A percentile compares a stretch with the other conserved stretches of the same genome.
Conservation (phyloP, 1,140 invertebrate species). For the Micrasema minimum region DNA sequence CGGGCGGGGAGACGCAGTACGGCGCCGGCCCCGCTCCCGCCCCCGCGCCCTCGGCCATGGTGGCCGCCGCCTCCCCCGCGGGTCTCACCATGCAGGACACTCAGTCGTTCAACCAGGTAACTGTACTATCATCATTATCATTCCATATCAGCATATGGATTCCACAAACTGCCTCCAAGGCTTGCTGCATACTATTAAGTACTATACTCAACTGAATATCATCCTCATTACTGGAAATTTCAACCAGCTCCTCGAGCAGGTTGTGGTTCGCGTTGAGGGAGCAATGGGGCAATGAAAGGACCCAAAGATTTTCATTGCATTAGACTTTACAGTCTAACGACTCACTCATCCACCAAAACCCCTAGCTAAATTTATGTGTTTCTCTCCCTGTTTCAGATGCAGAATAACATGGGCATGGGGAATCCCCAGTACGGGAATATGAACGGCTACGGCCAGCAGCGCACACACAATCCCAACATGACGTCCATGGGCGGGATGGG, state of each 20-base stretch:
- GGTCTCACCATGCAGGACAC: slow-evolving; percentile 67
- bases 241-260: too few species aligned
- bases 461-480: slow-evolving; percentile 68
- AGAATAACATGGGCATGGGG: slow-evolving; percentile 68
- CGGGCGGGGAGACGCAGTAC: slow-evolving; percentile 57
- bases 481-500: slow-evolving; percentile 71
- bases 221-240: too few species aligned
- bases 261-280: too few species aligned
- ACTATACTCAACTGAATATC: too few species aligned
- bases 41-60: slow-evolving; percentile 61
- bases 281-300: too few species aligned
- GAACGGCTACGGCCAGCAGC: slow-evolving; percentile 66
- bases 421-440: slow-evolving; percentile 66
- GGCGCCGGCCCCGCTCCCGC: slow-evolving; percentile 50
- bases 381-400: slow-evolving; percentile 59
- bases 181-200: not conserved
- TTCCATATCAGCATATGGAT: too few species aligned
- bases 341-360: too few species aligned
- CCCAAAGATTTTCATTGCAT: too few species aligned
- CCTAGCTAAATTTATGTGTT: too few species aligned
- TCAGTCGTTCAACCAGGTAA: slow-evolving; percentile 66
- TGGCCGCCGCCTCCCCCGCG: slow-evolving; percentile 66
- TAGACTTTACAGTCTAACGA: too few species aligned
- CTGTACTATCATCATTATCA: too few species aligned
- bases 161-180: too few species aligned